Percentiles rank a stretch among this genome's conserved stretches.
Evolutionary conservation across 2,888 invertebrate genomes (phyloP).

Genomic region (Eumerus sabulonum): DNA sequence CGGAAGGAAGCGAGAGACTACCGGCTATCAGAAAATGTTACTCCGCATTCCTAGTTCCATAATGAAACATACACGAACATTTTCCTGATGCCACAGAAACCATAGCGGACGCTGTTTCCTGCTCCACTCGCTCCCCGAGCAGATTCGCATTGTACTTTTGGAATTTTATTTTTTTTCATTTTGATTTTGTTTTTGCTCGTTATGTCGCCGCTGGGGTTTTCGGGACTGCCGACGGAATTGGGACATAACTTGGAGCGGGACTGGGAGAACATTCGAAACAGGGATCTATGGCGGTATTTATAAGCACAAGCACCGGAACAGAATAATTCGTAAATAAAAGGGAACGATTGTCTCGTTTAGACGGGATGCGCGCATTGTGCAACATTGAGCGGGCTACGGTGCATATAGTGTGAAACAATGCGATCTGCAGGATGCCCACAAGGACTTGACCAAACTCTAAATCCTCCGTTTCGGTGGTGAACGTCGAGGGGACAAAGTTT

Average conservation of each 20-base stretch:
- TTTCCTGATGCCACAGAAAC: slow-evolving; percentile 33
- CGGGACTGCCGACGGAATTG: too few relatives aligned
- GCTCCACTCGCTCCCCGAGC: neutral
- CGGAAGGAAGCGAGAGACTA: slow-evolving; percentile 18
- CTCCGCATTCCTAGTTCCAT: slow-evolving; percentile 40
- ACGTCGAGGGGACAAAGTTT: too few relatives aligned
- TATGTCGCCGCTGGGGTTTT: slow-evolving; percentile 51
- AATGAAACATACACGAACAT: slow-evolving; percentile 56
- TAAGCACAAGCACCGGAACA: slow-evolving; percentile 47
- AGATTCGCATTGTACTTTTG: slow-evolving; percentile 6
- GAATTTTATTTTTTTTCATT: slow-evolving; percentile 29
- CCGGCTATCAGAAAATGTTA: slow-evolving; percentile 16
- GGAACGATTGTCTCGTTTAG: slow-evolving; percentile 14
- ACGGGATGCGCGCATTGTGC: slow-evolving; percentile 19
- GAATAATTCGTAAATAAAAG: slow-evolving; percentile 64
- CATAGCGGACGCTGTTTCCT: slow-evolving; percentile 6
- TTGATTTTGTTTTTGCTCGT: slow-evolving; percentile 20
- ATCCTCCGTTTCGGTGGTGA: slow-evolving; percentile 11
- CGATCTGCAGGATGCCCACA: slow-evolving; percentile 62
- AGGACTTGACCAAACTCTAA: slow-evolving; percentile 63
- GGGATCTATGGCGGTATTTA: slow-evolving; percentile 62
- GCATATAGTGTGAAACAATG: slow-evolving; percentile 58
- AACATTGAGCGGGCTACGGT: slow-evolving; percentile 47
- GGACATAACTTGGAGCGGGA: slow-evolving; percentile 23
- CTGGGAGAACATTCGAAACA: slow-evolving; percentile 48